Conservation (phyloP, 2,888 invertebrate genomes). For the Melolontha melolontha region DNA sequence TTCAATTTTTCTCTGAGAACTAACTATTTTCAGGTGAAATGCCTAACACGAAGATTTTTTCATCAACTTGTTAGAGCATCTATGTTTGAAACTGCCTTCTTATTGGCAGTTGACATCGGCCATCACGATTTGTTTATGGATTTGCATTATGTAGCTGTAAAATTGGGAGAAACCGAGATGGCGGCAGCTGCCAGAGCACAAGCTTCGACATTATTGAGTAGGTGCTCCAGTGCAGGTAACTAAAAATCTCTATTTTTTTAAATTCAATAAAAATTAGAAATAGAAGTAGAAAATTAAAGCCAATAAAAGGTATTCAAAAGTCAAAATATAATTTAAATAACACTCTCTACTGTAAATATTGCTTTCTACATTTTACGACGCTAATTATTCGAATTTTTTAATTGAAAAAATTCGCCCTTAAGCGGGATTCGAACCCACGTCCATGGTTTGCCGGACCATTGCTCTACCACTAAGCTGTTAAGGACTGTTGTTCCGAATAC, state of each 20-base stretch:
- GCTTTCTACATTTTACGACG: too few relatives aligned
- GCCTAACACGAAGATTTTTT: constrained; percentile 88
- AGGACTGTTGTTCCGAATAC: too few relatives aligned
- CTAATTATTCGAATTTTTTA: too few relatives aligned
- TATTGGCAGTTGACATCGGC: constrained; percentile 85
- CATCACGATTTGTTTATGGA: constrained; percentile 91
- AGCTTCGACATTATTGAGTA: constrained; percentile 67
- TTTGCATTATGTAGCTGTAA: constrained; percentile 79
- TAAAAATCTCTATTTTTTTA: not conserved
- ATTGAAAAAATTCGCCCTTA: too few relatives aligned
- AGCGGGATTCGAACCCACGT: too few relatives aligned
- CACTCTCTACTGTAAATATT: too few relatives aligned
- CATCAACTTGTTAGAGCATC: constrained; percentile 84
- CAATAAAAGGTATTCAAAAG: too few relatives aligned
- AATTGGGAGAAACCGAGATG: constrained; percentile 72
- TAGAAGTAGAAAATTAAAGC: not conserved
- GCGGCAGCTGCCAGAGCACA: constrained; percentile 78
- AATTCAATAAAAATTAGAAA: not conserved
- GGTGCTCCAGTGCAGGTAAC: constrained; percentile 63
- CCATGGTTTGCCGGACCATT: too few relatives aligned
- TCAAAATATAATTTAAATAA: too few relatives aligned
- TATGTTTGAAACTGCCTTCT: constrained; percentile 84
- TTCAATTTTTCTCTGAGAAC: not conserved
- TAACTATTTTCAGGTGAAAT: constrained; percentile 71
- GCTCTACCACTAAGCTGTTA: too few relatives aligned